These are phyloP conservation scores for Ephialtes manifestator DNA, from an alignment of 2,888 invertebrate species.

Conservation along the genomic window DNA sequence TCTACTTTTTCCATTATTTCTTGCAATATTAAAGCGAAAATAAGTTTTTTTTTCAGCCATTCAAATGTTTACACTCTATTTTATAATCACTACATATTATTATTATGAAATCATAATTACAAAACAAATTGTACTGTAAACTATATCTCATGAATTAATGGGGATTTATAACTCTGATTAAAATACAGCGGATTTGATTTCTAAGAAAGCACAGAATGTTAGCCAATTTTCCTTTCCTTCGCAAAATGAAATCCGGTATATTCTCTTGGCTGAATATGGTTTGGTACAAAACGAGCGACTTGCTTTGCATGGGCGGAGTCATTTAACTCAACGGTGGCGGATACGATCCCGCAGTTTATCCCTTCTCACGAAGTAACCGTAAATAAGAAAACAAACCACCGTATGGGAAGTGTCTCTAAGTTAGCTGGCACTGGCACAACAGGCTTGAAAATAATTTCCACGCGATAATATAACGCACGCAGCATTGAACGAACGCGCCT, in stretches of 20 bases:
- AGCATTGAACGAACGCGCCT: no score
- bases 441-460: constrained; percentile 61
- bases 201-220: neutral
- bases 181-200: constrained; percentile 9
- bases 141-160: no score
- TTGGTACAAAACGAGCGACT: constrained; percentile 14
- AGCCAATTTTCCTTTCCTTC: neutral
- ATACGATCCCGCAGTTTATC: constrained; percentile 50
- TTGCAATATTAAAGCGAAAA: no score
- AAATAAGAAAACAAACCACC: constrained; percentile 80
- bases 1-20: no score
- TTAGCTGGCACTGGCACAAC: constrained; percentile 48
- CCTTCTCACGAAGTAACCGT: constrained; percentile 67
- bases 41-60: no score
- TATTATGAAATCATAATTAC: no score
- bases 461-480: neutral
- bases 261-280: neutral
- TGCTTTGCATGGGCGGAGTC: neutral
- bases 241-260: neutral
- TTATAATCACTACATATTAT: no score
- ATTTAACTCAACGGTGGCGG: constrained; percentile 30
- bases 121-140: no score
- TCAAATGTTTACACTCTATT: no score
- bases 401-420: constrained; percentile 69
- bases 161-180: no score